Evolutionary conservation across 2,888 invertebrate species (phyloP).

Genomic region (Thysanoteuthis rhombus): DNA sequence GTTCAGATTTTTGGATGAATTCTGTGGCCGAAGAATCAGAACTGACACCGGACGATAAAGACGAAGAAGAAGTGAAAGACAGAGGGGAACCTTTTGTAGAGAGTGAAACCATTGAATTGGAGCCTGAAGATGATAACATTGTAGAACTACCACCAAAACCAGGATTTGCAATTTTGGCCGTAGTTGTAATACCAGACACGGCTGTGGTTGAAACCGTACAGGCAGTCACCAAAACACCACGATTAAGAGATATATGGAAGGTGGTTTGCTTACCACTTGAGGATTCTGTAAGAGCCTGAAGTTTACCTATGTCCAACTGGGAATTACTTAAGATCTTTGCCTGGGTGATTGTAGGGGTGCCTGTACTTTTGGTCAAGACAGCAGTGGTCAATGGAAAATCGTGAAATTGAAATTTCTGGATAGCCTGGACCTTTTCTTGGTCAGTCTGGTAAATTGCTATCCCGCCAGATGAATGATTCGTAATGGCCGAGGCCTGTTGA

Average conservation of each 20-base stretch:
- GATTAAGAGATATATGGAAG: conserved; percentile 37
- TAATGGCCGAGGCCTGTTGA: background rate
- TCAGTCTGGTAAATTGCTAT: background rate
- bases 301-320: conserved; percentile 34
- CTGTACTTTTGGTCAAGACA: conserved; percentile 41
- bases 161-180: conserved; percentile 32
- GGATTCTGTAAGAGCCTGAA: conserved; percentile 32
- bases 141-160: conserved; percentile 25
- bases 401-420: conserved; percentile 60
- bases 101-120: background rate
- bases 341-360: conserved; percentile 47
- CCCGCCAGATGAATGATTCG: conserved; percentile 47
- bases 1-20: conserved; percentile 42
- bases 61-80: background rate
- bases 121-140: conserved; percentile 32
- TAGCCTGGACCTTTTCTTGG: conserved; percentile 50
- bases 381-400: conserved; percentile 60
- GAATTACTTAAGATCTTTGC: conserved; percentile 46
- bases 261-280: conserved; percentile 28
- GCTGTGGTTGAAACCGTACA: background rate
- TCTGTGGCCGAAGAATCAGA: background rate
- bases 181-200: conserved; percentile 1
- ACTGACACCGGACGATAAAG: background rate
- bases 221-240: conserved; percentile 32
- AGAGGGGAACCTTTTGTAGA: background rate